A percentile compares a stretch with the other conserved stretches of the same genome.
These are phyloP conservation scores for Sebastes umbrosus DNA, from an alignment of 2,797 vertebrate genomes.

Conservation along the genomic window DNA sequence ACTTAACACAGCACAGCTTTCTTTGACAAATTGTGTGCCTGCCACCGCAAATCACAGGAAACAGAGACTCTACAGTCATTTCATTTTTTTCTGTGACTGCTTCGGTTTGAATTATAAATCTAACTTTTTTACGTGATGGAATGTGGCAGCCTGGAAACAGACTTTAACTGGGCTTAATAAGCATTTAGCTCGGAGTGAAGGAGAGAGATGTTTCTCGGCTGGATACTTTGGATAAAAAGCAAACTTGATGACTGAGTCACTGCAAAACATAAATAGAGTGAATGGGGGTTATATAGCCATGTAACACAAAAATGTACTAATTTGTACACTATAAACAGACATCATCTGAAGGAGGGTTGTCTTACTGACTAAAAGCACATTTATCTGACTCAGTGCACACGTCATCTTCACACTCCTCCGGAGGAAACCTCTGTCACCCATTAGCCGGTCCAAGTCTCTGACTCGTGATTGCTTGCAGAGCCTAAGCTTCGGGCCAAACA, in stretches of 20 bases:
- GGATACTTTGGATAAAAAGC: background rate
- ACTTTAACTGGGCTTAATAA: constrained; percentile 19
- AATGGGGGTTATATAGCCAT: background rate
- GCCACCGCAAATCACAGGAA: constrained; percentile 56
- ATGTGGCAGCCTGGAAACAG: constrained; percentile 31
- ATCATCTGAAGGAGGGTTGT: background rate
- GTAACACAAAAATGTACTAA: background rate
- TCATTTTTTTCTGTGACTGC: constrained; percentile 36
- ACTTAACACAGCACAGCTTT: constrained; percentile 65
- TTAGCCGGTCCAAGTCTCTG: constrained; percentile 30
- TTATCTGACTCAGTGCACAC: constrained; percentile 31
- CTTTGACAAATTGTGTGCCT: constrained; percentile 58
- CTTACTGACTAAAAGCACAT: constrained; percentile 45
- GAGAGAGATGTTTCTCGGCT: background rate
- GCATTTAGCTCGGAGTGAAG: background rate
- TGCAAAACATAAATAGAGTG: background rate
- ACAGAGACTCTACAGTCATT: constrained; percentile 35
- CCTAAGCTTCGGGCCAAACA: constrained; percentile 40
- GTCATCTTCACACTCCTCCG: constrained; percentile 40
- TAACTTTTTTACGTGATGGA: constrained; percentile 39
- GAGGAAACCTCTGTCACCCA: constrained; percentile 46
- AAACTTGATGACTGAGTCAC: constrained; percentile 4
- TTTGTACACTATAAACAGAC: background rate
- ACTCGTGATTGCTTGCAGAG: constrained; percentile 56
- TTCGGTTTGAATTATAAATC: constrained; percentile 49